Evolutionary conservation across 2,113 vertebrate species (phyloP).

Genomic region (Hemibagrus wyckioides): DNA sequence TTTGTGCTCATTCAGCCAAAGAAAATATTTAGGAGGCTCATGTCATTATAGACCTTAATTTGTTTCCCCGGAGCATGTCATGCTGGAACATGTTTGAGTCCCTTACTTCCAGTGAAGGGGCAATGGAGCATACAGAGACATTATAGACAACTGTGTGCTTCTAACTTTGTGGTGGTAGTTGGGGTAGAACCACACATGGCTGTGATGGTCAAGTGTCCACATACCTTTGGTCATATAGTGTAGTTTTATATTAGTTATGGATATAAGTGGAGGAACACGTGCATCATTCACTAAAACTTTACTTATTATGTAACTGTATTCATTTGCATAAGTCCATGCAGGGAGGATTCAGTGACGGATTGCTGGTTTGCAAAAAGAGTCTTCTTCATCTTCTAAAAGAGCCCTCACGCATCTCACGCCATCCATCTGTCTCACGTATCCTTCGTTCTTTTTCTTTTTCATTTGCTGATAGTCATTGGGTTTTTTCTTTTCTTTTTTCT

Average conservation of each 20-base stretch:
- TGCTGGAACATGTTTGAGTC: neutral
- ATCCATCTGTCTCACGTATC: neutral
- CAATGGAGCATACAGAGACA: neutral
- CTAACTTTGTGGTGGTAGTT: neutral
- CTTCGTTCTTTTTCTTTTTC: slow-evolving; percentile 53
- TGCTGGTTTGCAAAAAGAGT: neutral
- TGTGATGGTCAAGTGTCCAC: neutral
- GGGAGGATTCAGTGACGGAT: neutral
- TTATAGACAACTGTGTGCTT: too few species aligned
- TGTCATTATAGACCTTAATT: neutral
- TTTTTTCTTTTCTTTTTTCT: slow-evolving; percentile 49
- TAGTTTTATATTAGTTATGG: neutral
- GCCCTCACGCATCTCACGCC: neutral
- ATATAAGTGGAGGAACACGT: neutral
- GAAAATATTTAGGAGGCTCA: neutral
- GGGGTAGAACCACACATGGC: neutral
- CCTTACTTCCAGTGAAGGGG: neutral
- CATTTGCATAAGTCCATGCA: neutral
- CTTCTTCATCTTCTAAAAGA: neutral
- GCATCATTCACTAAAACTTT: neutral
- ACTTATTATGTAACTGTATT: neutral
- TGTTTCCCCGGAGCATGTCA: too few species aligned
- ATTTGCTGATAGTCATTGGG: slow-evolving; percentile 44
- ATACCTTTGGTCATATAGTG: neutral
- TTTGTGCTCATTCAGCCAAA: neutral